Base-by-base conservation (phyloP, 1,140 invertebrate species). In the Bombus confusus region DNA sequence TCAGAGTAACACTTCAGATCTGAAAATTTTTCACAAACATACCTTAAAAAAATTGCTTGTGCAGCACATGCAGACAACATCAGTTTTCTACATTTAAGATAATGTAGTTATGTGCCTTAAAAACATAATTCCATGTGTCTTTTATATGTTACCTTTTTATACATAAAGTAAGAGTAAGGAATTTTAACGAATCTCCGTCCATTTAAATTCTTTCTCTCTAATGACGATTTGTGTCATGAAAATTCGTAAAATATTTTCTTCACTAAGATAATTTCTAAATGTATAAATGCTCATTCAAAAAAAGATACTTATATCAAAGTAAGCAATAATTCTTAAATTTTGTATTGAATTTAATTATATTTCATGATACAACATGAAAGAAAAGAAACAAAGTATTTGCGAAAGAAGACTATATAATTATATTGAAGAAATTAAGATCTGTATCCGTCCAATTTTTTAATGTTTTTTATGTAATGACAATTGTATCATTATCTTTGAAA, bases 111-210 rank as follows among this genome's bases (percentile, higher is more conserved):
- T 22, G 39, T 68, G 52, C 25, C 37, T 71, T 57, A 68, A 57
- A 43, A 71, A 39, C n/a, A 25, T 43, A 43, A 62, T 66, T 52
- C 28, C 47, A 37, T 57, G 43, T 73, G 71, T 80, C 69, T 79
- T 85, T 79, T 85, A 47, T 85, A 85, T 5, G 34, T 47, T 39
- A 84, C 31, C 57, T n/a, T 80, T 84, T 85, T 84, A 41, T 64
- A 80, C 5, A 15, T 52, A 62, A 12, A n/a, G 39, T 81, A 68
- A 76, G 28, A n/a, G 39, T 81, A 68, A 76, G 41, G 34, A 81
- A 39, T 68, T 25, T 28, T 75, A 74, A 69, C 13, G 71, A 88
- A 84, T 59, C 12, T 91, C 86, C 86, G 88, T 91, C 73, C 68
- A 59, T 85, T 74, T 62, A 73, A 79, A 83, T 78, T 71, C 82